Conservation (phyloP, 2,113 vertebrate genomes). For the Myrmecobius fasciatus region DNA sequence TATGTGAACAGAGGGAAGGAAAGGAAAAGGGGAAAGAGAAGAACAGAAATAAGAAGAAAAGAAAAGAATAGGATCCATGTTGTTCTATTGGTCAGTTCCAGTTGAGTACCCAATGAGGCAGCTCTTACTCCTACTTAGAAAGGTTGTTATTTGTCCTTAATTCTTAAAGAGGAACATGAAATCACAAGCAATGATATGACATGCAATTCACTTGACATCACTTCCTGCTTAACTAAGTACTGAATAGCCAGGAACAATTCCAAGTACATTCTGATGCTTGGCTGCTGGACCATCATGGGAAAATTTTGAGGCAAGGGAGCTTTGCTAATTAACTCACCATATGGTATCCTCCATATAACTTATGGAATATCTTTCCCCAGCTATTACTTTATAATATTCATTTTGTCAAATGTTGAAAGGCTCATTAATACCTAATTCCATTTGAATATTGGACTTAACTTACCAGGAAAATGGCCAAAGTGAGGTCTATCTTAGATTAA, state of each 20-base stretch:
- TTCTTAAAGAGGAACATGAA: too few relatives aligned
- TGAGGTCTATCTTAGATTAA: not conserved
- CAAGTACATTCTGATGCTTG: not conserved
- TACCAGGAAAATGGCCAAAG: too few relatives aligned
- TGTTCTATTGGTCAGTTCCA: too few relatives aligned
- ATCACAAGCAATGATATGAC: too few relatives aligned
- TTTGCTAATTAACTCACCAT: not conserved
- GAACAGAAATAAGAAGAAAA: too few relatives aligned
- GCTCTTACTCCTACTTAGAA: too few relatives aligned
- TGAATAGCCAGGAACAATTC: not conserved
- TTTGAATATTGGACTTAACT: not conserved
- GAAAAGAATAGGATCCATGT: too few relatives aligned
- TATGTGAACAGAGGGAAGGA: too few relatives aligned
- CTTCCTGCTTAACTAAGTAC: not conserved
- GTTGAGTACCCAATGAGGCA: too few relatives aligned
- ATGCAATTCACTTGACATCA: not conserved
- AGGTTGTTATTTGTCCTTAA: too few relatives aligned
- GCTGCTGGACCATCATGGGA: not conserved
- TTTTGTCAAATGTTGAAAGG: not conserved
- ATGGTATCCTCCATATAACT: not conserved
- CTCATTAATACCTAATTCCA: not conserved
- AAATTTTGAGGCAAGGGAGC: not conserved
- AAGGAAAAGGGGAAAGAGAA: too few relatives aligned
- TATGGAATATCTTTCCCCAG: not conserved
- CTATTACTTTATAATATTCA: not conserved